Base-by-base conservation (phyloP, 2,888 invertebrate genomes). In the Dioctria linearis region DNA sequence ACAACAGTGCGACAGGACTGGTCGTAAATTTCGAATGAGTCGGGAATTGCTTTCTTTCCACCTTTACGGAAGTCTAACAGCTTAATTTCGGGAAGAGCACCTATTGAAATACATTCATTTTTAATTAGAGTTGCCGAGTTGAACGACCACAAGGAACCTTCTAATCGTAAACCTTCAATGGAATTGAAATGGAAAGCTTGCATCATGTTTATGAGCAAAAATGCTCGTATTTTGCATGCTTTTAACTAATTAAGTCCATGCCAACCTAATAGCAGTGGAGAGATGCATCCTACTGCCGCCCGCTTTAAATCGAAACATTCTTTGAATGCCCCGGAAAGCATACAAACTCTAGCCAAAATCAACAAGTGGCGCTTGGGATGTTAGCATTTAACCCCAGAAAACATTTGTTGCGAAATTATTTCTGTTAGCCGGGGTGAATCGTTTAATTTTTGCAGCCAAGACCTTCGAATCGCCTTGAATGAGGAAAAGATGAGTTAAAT, bases 391-490 rank as follows among this genome's bases (percentile, higher is more conserved):
- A 37, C 49, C 25, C 49, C 25, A 25, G 0, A 25, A 25, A 25
- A 25, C 25, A 25, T 25, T 25, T 13, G 57, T 59, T 13, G 59
- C 13, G 42, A 67, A 67, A 9, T 51, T 51, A 43, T 42, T 67
- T 46, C 46, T 42, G 25, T n/a, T 46, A 67, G 67, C 46, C 49
- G 13, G 6, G 8, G 37, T 42, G 49, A 67, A 67, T 67, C 49
- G 67, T 46, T 67, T 67, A 67, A 67, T 67, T 67, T 65, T 46
- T 25, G 25, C 49, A 67, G 42, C 46, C 67, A 67, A 67, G 46
- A 46, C 43, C 37, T 49, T 67, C 49, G 46, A 46, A 13, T 8
- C 37, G 6, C 9, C 67, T 43, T 25, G 37, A 5, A 13, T 3
- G 46, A 46, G 13, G 11, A 9, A n/a, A 43, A 8, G 25, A 37